Base-by-base conservation (phyloP, 2,113 vertebrate genomes). In the Clarias batrachus region DNA sequence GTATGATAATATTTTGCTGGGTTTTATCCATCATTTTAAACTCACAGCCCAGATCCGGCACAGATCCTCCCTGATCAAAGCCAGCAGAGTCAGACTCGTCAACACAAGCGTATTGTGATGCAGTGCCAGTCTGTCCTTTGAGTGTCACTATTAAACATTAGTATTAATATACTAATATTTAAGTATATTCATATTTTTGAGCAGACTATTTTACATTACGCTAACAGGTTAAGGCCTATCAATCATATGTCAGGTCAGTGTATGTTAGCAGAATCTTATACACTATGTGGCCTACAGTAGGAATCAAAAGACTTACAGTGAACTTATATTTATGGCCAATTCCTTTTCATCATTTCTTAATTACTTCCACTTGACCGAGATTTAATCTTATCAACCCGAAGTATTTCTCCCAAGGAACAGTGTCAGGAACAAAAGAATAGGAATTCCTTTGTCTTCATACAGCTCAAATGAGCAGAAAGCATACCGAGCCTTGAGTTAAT, bases 391-490 rank as follows among this genome's bases (percentile, higher is more conserved):
- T 79, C 77, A 66, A 57, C 63, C 25, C 21, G 12, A 33, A 25
- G 52, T 25, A 63, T 52, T 59, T 59, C 59, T 41, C 17, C 17
- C 37, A 41, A 25, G 12, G 19, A 62, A 81, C 78, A 23, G 12
- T 23, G 10, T 41, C 27, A 81, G 19, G 30, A 81, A 81, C 37
- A 41, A 48, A 37, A 81, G 25, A 80, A 23, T 80, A 56, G 48
- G 48, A 85, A 68, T 68, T 85, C 19, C 27, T 79, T 52, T 79
- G 76, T 86, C 62, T 80, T 68, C 52, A n/a, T 57, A 41, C 19
- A 57, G 62, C 66, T 41, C 52, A 80, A 3, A 70, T 68, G 30
- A 68, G 30, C 56, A 54, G 30, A 14, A n/a, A 80, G 63, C 76
- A 86, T 41, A 65, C 63, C 41, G 77, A 68, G 78, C 48, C 62